Evolutionary conservation across 2,797 vertebrate genomes (phyloP), one percentile per base, ranked within the genome.

Genomic region (Picus viridis): DNA sequence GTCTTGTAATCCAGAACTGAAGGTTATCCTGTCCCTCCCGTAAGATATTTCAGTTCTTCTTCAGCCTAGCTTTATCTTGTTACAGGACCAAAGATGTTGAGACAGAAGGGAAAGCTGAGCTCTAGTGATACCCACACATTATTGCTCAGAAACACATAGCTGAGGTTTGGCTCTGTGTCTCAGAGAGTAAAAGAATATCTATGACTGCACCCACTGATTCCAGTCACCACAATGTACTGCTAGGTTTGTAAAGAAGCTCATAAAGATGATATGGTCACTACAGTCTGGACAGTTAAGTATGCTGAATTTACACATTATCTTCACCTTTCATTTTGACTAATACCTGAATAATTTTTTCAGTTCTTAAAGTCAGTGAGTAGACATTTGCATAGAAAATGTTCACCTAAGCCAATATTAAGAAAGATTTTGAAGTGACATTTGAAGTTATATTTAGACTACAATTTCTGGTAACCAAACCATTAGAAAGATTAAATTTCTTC

Each of bases 1-100:
- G 94, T 87, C 76, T 83, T 81, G 24, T 77, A 61, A 81, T 88
- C n/a, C 34, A 61, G 43, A 32, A 39, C 39, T 79, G 82, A 92
- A 93, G 67, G 76, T 95, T 73, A 91, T 53, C 9, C 26, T 69
- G 51, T 53, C 23, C 4, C 64, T 89, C 39, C 53, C 86, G 29
- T 8, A 72, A 56, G 47, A 80, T 89, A 80, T 69, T 93, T 83
- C 43, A 53, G 29, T 63, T 73, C n/a, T 89, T 45, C 36, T 71
- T 43, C 10, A 16, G 14, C n/a, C 61, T 61, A 43, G n/a, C 71
- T 92, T 91, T 78, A 10, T 86, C 61, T 76, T 54, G 34, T 19
- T 24, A 18, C 23, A 34, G 45, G 13, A 47, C n/a, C 36, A 59
- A 59, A 57, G 39, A 16, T 45, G 24, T 54, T 81, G 73, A 91